Evolutionary conservation across 2,797 vertebrate genomes (phyloP).

Genomic region (Hafferia zeledoni): DNA sequence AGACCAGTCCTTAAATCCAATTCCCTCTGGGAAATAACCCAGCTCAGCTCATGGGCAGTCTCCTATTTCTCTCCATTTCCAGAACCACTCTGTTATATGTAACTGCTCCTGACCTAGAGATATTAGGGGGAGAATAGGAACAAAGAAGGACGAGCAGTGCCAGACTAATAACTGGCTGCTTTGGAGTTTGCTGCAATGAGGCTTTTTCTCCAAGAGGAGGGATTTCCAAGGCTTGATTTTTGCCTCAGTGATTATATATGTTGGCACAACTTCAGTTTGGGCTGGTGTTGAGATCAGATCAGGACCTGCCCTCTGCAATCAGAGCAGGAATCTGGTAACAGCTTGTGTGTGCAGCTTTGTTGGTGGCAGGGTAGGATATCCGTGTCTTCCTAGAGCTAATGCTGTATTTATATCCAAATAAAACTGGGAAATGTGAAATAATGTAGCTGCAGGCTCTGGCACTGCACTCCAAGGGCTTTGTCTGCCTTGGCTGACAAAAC

Average conservation of each 20-base stretch:
- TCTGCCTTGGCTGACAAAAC: slow-evolving; percentile 51
- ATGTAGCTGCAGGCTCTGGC: background rate
- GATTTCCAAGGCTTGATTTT: background rate
- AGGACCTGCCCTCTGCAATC: background rate
- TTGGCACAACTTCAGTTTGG: background rate
- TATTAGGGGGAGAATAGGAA: background rate
- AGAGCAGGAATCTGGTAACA: background rate
- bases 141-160: background rate
- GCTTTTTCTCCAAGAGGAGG: background rate
- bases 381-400: background rate
- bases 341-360: background rate
- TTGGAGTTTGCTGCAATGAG: background rate
- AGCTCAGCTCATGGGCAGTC: accelerated
- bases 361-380: background rate
- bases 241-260: accelerated
- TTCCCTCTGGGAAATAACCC: background rate
- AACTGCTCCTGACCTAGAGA: background rate
- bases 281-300: background rate
- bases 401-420: slow-evolving; percentile 22
- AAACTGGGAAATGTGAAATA: slow-evolving; percentile 8
- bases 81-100: background rate
- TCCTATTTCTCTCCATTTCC: background rate
- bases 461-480: background rate
- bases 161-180: background rate
- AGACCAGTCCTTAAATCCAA: background rate